Evolutionary conservation across 2,888 invertebrate genomes (phyloP), one percentile per base, ranked within the genome.

Genomic region (Tetheella fluctuosa): DNA sequence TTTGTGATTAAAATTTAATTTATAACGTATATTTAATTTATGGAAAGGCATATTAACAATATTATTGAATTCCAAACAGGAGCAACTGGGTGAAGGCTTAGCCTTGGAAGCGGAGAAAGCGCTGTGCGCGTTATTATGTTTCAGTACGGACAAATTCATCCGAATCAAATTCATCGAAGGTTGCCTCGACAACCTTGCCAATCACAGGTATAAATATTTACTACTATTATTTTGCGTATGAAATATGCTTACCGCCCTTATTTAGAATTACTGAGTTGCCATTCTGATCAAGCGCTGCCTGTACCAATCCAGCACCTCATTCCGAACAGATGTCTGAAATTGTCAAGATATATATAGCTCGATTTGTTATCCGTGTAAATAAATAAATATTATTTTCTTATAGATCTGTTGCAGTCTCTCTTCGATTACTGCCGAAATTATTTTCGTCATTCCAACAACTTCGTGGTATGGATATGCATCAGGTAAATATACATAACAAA

Each of bases 91-190:
- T 0, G 98, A 98, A 89, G 98, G 98, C 0, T 88, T 99, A 58
- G 98, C 97, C 0, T 86, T 97, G n/a, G 98, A 98, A 89, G 98
- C 98, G 0, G 98, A 99, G 85, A 98, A 98, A 78, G 97, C 97
- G 1, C 91, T 99, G 0, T 97, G 97, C 74, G 97, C 97, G 71
- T 90, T 98, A 25, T 93, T 99, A 0, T 98, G 98, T 82, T 98
- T 97, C 80, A 98, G 97, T 77, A 97, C 97, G 1, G 98, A 98
- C 85, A 96, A 97, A 70, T 94, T 97, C 65, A 97, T 98, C 68
- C 94, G 98, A 60, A 97, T 98, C 90, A 98, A 98, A 88, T 99
- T 99, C 80, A 98, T 99, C 69, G 98, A 98, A 86, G 98, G 98
- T 10, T 98, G 98, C 78, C 93, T 98, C 54, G 96, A 97, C 75